These are phyloP conservation scores for Panurus biarmicus DNA, from an alignment of 2,113 vertebrate species.

Conservation along the genomic window DNA sequence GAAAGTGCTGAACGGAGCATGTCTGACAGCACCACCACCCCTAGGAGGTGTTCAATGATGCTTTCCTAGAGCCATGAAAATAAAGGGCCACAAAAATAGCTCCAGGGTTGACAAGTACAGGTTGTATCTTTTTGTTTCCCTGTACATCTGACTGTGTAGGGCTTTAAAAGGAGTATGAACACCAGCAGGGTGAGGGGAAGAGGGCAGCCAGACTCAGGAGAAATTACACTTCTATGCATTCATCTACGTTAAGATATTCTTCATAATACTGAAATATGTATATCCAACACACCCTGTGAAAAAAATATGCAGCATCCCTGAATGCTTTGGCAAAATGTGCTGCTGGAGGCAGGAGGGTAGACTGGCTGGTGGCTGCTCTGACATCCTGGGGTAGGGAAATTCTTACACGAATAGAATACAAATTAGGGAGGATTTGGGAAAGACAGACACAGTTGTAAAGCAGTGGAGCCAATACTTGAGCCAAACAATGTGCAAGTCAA, in stretches of 20 bases:
- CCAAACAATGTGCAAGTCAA: background rate
- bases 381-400: background rate
- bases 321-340: background rate
- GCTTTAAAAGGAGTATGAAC: background rate
- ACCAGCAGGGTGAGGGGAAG: background rate
- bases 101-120: constrained; percentile 4
- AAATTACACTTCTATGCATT: background rate
- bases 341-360: background rate
- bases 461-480: background rate
- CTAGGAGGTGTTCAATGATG: background rate
- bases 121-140: background rate
- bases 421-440: background rate
- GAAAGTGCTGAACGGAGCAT: background rate
- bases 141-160: background rate
- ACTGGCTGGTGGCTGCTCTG: background rate
- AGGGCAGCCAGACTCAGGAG: background rate
- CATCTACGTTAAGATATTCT: background rate
- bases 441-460: background rate
- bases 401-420: background rate
- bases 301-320: background rate
- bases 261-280: background rate
- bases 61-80: background rate
- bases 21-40: background rate
- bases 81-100: background rate
- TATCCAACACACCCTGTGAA: background rate